Evolutionary conservation across 2,113 vertebrate genomes (phyloP).

Genomic region (Rhadina sibilatrix): DNA sequence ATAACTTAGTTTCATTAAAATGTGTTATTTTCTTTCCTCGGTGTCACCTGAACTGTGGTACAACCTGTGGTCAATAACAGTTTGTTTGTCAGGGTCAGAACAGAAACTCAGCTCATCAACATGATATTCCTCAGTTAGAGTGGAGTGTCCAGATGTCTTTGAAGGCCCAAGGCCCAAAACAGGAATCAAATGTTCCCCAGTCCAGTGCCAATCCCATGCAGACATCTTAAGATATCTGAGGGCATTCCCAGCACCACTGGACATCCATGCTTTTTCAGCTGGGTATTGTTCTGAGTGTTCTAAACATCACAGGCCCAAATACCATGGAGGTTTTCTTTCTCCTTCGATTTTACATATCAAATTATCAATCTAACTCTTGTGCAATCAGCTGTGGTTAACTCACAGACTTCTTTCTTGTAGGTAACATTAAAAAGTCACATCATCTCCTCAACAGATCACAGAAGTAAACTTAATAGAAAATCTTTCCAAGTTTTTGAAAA

Average conservation of each 20-base stretch:
- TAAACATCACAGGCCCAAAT: not conserved
- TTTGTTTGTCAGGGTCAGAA: not conserved
- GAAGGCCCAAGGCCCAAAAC: not conserved
- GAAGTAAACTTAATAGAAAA: not conserved
- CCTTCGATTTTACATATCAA: not conserved
- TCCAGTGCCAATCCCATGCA: not conserved
- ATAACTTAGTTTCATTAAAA: not conserved
- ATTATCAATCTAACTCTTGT: not conserved
- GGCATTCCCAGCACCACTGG: not conserved
- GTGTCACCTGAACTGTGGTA: not conserved
- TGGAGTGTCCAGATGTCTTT: not conserved
- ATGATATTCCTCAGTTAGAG: not conserved
- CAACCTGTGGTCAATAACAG: not conserved
- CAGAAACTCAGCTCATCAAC: not conserved
- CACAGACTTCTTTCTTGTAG: not conserved
- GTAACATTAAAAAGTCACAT: not conserved
- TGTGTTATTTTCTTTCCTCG: not conserved
- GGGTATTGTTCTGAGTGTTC: not conserved
- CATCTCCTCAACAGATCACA: not conserved
- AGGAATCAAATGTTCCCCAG: not conserved
- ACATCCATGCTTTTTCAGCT: not conserved
- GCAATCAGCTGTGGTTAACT: not conserved
- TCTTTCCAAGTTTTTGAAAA: not conserved
- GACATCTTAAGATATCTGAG: not conserved
- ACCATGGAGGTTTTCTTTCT: not conserved